Evolutionary conservation across 2,797 vertebrate genomes (phyloP).

Genomic region (Ataeniobius toweri): DNA sequence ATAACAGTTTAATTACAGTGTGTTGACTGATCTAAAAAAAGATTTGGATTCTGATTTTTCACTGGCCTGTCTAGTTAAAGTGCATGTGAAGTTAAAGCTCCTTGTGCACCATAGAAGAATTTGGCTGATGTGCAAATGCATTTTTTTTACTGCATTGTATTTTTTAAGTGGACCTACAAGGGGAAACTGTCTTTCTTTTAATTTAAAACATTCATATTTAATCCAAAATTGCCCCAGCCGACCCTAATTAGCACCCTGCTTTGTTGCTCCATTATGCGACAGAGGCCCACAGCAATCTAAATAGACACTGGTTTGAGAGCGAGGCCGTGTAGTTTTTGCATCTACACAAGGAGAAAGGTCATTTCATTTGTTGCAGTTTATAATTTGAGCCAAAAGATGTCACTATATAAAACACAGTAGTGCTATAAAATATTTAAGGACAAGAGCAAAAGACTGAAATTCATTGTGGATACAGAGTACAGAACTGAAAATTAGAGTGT

Average conservation of each 20-base stretch:
- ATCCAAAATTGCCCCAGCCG: background rate
- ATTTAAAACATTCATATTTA: background rate
- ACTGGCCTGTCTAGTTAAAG: background rate
- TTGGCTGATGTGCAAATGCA: background rate
- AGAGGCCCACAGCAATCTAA: background rate
- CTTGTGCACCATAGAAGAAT: background rate
- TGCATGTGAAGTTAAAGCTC: background rate
- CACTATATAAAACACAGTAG: background rate
- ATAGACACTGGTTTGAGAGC: background rate
- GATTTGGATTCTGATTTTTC: background rate
- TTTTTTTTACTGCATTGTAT: background rate
- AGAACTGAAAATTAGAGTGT: background rate
- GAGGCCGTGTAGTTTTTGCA: background rate
- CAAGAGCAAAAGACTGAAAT: background rate
- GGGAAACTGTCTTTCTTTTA: background rate
- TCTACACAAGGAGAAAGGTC: background rate
- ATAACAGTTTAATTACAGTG: background rate
- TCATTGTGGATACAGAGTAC: conserved; percentile 4
- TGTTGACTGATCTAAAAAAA: background rate
- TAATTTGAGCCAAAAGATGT: background rate
- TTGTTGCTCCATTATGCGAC: background rate
- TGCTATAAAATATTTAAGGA: conserved; percentile 2
- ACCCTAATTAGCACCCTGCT: background rate
- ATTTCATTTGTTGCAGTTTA: background rate
- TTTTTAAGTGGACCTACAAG: background rate